Conservation (phyloP, 2,888 invertebrate genomes). For the Drosophila prolongata region DNA sequence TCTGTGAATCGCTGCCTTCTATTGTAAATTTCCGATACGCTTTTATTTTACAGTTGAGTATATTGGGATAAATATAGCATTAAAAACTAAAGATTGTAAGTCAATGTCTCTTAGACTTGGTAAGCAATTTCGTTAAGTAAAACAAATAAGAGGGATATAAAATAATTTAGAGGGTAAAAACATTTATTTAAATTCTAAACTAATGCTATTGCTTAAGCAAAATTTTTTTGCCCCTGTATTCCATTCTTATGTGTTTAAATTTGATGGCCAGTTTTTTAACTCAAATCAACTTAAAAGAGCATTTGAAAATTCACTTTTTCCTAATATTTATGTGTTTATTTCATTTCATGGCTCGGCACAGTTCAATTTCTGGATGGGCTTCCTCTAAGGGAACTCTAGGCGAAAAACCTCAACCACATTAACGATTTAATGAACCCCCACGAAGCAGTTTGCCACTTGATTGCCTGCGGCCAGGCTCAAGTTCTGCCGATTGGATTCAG, state of each 20-base stretch:
- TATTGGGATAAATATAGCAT: not conserved
- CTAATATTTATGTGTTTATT: constrained; percentile 12
- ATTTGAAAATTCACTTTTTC: not conserved
- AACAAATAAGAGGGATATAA: no score
- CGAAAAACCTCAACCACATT: constrained; percentile 57
- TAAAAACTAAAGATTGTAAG: not conserved
- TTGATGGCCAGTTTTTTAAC: no score
- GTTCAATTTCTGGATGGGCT: constrained; percentile 15
- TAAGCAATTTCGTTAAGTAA: no score
- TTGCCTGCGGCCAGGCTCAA: constrained; percentile 34
- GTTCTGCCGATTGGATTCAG: constrained; percentile 33
- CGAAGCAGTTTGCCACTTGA: constrained; percentile 60
- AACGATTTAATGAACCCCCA: constrained; percentile 70
- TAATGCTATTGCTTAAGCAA: no score
- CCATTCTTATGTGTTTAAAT: no score
- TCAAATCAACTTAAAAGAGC: not conserved
- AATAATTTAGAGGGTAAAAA: no score
- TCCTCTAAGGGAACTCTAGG: not conserved
- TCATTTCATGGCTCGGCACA: constrained; percentile 19
- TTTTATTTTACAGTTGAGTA: not conserved
- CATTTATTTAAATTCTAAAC: no score
- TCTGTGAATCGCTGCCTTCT: constrained; percentile 7
- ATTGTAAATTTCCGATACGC: constrained; percentile 2
- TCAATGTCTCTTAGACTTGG: not conserved
- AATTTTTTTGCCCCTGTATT: no score